These are phyloP conservation scores for Drosophila yooni DNA, from an alignment of 2,888 invertebrate species.

Conservation along the genomic window DNA sequence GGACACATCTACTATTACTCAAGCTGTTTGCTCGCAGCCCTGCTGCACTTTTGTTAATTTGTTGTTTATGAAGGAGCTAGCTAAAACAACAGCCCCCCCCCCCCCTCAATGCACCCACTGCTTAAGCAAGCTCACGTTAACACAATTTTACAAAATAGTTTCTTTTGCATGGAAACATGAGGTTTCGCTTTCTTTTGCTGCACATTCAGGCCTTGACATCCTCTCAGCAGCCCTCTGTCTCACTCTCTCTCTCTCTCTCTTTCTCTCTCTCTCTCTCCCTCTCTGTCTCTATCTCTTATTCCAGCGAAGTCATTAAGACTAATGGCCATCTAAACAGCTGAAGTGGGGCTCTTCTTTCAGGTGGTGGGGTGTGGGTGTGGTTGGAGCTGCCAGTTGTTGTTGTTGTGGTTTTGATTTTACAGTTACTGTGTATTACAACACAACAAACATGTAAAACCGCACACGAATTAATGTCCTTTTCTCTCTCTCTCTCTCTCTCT, in stretches of 20 bases:
- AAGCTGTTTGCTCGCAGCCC: constrained; percentile 19
- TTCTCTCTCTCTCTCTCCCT: not conserved
- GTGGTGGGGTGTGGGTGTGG: not conserved
- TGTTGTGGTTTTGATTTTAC: constrained; percentile 75
- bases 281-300: not conserved
- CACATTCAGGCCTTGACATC: constrained; percentile 50
- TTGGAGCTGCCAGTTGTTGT: constrained; percentile 11
- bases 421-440: constrained; percentile 50
- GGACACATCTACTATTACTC: not conserved
- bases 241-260: constrained; percentile 2
- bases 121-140: not conserved
- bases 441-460: constrained; percentile 14
- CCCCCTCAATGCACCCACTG: not conserved
- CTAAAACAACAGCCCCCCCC: not conserved
- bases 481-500: constrained; percentile 30
- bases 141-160: constrained; percentile 47
- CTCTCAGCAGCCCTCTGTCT: constrained; percentile 25
- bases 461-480: constrained; percentile 49
- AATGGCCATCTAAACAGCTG: constrained; percentile 74
- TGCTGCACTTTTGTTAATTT: constrained; percentile 11
- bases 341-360: constrained; percentile 3
- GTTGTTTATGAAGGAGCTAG: constrained; percentile 1
- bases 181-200: constrained; percentile 44
- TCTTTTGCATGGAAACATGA: constrained; percentile 50
- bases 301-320: constrained; percentile 76